Evolutionary conservation across 2,113 vertebrate species (phyloP), one percentile per base, ranked within the genome.

Genomic region (Polypterus senegalus): DNA sequence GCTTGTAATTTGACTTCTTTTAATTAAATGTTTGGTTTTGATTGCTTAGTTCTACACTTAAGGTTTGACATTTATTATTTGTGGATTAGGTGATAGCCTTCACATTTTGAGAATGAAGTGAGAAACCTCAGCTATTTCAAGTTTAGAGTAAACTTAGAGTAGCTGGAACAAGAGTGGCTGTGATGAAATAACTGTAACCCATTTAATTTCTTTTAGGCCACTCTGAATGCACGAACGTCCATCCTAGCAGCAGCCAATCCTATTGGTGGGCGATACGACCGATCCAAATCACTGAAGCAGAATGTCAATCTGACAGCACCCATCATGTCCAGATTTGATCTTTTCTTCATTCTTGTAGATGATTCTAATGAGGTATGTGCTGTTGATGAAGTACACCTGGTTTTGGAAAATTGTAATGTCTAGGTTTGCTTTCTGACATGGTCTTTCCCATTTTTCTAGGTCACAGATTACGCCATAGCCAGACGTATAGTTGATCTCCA

Each of bases 331-430:
- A 87, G 97, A 66, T 99, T 99, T 58, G 97, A 98, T 83, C 94
- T 99, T 66, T 99, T 99, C 83, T 99, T 99, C 81, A 94, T 99
- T 76, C 87, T 99, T 67, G 94, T 99, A 75, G 97, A 99, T 65
- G 97, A 99, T 63, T 95, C 92, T 59, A 99, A 99, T 62, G 95
- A 98, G 92, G 96, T 97, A 81, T 69, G 57, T n/a, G 43, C 43
- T 46, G 61, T 44, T 54, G 5, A 62, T 59, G 7, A 56, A 45
- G 5, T 48, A 46, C 4, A 3, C 27, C n/a, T 43, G 27, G 27
- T 49, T 47, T 10, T 10, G 48, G 62, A 27, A 27, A 27, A 27
- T 1, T 46, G 61, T 65, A n/a, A 64, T 65, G 52, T 65, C 4
- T 0, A 56, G 48, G 62, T n/a, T 58, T 10, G 67, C 4, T 66